Base-by-base conservation (phyloP, 2,113 vertebrate genomes). In the Pterocles burchelli region DNA sequence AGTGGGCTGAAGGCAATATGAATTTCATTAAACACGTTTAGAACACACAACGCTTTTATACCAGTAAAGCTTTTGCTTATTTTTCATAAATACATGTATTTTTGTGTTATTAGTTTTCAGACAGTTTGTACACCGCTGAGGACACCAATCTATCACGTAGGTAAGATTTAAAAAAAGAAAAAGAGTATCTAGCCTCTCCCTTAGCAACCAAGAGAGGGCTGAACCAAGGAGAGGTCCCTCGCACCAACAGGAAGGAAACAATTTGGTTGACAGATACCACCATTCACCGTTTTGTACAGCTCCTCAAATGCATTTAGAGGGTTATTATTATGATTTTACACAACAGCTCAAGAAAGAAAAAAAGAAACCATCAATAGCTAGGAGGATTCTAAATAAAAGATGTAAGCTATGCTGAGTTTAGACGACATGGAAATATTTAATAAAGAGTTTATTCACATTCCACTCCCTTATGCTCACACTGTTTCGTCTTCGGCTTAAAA, bases 11-110 rank as follows among this genome's bases (percentile, higher is more conserved):
- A 95, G 61, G 70, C 85, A 93, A 70, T 2, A 61, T 26, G 49
- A 95, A 78, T 89, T 92, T 73, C 58, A 90, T 77, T 92, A 85
- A 83, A 65, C 75, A 41, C 22, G 21, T 36, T 90, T 70, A 80
- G 80, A 70, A 58, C 48, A 80, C 79, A 83, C 1, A n/a, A n/a
- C n/a, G 3, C 41, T 76, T 80, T 81, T 41, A 45, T 61, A 77
- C 26, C 54, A 45, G 5, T 31, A 77, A 62, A 75, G 49, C 57
- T 78, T 79, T 25, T 16, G 7, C 19, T 66, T 79, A 2, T 71
- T 78, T 78, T 41, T 51, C 65, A 26, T 54, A 63, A 79, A 84
- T 41, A 6, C 52, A 16, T 7, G 31, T 31, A 76, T 66, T 92
- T 91, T 62, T 58, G 16, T 26, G 36, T 38, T 62, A 33, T 49